Percentiles rank a stretch among this genome's conserved stretches.
Evolutionary conservation across 2,113 vertebrate species (phyloP).

Genomic region (Syngnathus scovelli): DNA sequence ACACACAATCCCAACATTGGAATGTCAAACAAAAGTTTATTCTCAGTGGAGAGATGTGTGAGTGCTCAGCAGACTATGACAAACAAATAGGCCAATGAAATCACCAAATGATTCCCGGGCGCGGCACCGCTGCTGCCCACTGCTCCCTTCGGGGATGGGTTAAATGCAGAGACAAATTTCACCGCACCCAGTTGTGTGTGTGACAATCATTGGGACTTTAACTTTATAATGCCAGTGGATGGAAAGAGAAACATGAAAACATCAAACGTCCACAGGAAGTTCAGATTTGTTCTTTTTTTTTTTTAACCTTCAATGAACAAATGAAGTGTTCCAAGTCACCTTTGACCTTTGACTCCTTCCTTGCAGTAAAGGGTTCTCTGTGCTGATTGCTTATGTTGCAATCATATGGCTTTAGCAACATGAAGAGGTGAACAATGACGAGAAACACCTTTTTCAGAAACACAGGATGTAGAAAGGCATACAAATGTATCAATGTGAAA

Average conservation of each 20-base stretch:
- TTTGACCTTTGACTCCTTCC: constrained; percentile 17
- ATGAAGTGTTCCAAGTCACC: constrained; percentile 25
- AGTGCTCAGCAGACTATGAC: constrained; percentile 51
- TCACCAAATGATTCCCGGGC: too few relatives aligned
- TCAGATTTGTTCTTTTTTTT: constrained; percentile 38
- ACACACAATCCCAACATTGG: constrained; percentile 18
- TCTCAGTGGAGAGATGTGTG: constrained; percentile 53
- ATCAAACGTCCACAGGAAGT: constrained; percentile 54
- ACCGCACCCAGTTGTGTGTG: too few relatives aligned
- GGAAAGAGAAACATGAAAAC: constrained; percentile 30
- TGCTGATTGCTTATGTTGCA: constrained; percentile 25
- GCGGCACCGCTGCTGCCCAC: too few relatives aligned
- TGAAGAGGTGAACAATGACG: constrained; percentile 23
- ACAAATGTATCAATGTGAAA: constrained; percentile 34
- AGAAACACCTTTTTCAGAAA: constrained; percentile 11
- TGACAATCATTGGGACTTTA: too few relatives aligned
- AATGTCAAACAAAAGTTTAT: constrained; percentile 68
- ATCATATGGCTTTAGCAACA: constrained; percentile 55
- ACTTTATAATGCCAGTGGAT: constrained; percentile 28
- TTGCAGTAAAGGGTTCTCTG: constrained; percentile 58
- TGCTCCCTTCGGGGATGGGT: too few relatives aligned
- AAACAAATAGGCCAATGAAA: constrained; percentile 39
- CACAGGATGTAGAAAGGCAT: constrained; percentile 14
- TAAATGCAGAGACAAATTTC: too few relatives aligned
- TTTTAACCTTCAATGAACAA: constrained; percentile 10